Evolutionary conservation across 2,113 vertebrate genomes (phyloP).

Genomic region (Elaphurus davidianus): DNA sequence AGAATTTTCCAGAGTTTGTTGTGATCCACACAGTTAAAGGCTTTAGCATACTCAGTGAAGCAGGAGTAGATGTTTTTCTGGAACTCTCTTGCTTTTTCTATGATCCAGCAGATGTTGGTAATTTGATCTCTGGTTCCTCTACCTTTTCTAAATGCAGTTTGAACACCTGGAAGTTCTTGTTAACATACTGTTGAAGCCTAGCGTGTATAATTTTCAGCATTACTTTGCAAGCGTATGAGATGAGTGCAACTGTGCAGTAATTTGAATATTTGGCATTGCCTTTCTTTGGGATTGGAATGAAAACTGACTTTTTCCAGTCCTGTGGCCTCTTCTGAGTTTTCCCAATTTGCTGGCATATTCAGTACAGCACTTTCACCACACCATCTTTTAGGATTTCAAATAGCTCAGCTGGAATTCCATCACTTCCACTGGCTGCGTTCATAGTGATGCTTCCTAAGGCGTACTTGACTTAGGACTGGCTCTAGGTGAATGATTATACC

Average conservation of each 20-base stretch:
- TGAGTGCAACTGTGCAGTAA: neutral
- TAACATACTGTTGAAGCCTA: neutral
- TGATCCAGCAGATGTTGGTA: neutral
- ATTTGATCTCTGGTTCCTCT: neutral
- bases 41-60: neutral
- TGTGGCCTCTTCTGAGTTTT: neutral
- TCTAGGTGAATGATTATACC: neutral
- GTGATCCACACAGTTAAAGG: neutral
- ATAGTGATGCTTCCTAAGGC: neutral
- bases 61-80: neutral
- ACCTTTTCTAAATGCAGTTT: neutral
- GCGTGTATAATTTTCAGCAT: neutral
- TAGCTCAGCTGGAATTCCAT: neutral
- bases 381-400: neutral
- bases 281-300: neutral
- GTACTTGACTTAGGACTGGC: neutral
- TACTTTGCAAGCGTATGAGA: neutral
- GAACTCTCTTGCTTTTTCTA: neutral
- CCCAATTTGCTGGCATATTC: neutral
- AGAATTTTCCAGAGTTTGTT: neutral
- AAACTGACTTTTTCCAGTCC: neutral
- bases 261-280: neutral
- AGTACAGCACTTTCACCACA: neutral
- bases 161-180: neutral
- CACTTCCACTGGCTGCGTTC: neutral